phyloP scores from a whole-genome alignment of 1,140 invertebrate species.

The Hylaeus volcanicus region DNA sequence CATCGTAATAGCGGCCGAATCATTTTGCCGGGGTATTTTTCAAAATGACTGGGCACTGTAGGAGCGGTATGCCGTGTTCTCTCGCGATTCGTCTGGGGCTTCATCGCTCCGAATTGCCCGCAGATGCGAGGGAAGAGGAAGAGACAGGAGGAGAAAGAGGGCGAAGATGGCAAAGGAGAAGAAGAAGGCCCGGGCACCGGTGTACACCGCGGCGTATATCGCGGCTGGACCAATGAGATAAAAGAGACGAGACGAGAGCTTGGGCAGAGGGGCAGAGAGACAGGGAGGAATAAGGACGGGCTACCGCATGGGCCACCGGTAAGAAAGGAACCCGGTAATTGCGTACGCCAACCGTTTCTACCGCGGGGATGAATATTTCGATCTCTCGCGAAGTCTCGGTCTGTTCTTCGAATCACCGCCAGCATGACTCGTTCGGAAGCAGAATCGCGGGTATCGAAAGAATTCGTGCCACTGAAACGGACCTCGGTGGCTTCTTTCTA shows the following conservation, averaged over 20 bases:
- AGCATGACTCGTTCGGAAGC: constrained; percentile 45
- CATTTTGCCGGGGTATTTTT: constrained; percentile 71
- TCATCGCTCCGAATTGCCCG: constrained; percentile 66
- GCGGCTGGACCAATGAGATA: constrained; percentile 37
- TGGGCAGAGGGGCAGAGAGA: background rate
- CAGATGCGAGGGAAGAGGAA: constrained; percentile 59
- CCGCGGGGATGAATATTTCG: constrained; percentile 72
- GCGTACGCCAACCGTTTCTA: constrained; percentile 64
- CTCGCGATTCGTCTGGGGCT: constrained; percentile 64
- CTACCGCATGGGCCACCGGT: constrained; percentile 60
- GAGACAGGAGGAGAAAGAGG: constrained; percentile 42
- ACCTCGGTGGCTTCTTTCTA: background rate
- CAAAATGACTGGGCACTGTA: constrained; percentile 70
- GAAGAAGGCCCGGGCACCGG: constrained; percentile 13
- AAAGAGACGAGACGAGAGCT: constrained; percentile 35
- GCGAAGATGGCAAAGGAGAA: constrained; percentile 49
- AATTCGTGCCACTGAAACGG: constrained; percentile 50
- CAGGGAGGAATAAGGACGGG: constrained; percentile 32
- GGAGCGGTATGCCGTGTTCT: constrained; percentile 65
- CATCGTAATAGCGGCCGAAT: constrained; percentile 67
- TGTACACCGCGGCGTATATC: constrained; percentile 40
- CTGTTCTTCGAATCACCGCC: constrained; percentile 63
- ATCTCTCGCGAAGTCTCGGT: constrained; percentile 50
- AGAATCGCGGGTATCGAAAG: constrained; percentile 27
- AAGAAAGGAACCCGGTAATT: constrained; percentile 63